Evolutionary conservation across 37 sponge, comb jelly and placozoan species (phyloP).

Genomic region (Chondrilla cf. caribensis): DNA sequence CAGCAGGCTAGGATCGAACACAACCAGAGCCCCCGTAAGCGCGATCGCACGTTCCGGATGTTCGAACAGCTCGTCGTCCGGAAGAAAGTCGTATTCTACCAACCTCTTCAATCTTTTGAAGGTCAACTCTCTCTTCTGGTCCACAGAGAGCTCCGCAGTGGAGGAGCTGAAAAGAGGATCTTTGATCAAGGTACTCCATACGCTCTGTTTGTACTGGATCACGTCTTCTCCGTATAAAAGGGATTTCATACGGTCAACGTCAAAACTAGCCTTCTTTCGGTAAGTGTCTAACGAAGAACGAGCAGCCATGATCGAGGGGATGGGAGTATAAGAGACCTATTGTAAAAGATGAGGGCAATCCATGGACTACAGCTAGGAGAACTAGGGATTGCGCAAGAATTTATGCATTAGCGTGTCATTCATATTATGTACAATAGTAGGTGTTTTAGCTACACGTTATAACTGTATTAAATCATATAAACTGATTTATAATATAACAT

Average conservation of each 20-base stretch:
- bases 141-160: slow-evolving; percentile 22
- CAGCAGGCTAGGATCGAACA: slow-evolving; percentile 26
- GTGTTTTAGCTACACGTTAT: too few species aligned
- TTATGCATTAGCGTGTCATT: too few species aligned
- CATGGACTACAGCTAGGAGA: too few species aligned
- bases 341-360: too few species aligned
- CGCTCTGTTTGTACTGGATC: not conserved
- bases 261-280: slow-evolving; percentile 45
- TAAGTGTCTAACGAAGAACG: slow-evolving; percentile 31
- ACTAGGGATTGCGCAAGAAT: too few species aligned
- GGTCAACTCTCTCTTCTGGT: slow-evolving; percentile 45
- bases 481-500: too few species aligned
- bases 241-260: slow-evolving; percentile 20
- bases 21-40: slow-evolving; percentile 14
- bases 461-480: too few species aligned
- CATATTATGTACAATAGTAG: too few species aligned
- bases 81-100: slow-evolving; percentile 59
- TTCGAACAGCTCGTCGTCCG: slow-evolving; percentile 29
- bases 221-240: slow-evolving; percentile 44
- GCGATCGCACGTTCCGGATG: slow-evolving; percentile 23
- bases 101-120: slow-evolving; percentile 59
- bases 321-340: too few species aligned
- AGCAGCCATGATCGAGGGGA: too few species aligned
- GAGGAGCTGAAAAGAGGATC: slow-evolving; percentile 67
- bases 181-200: slow-evolving; percentile 63